Conservation (phyloP, 1,140 invertebrate species). For the Drosophila ercepeae region DNA sequence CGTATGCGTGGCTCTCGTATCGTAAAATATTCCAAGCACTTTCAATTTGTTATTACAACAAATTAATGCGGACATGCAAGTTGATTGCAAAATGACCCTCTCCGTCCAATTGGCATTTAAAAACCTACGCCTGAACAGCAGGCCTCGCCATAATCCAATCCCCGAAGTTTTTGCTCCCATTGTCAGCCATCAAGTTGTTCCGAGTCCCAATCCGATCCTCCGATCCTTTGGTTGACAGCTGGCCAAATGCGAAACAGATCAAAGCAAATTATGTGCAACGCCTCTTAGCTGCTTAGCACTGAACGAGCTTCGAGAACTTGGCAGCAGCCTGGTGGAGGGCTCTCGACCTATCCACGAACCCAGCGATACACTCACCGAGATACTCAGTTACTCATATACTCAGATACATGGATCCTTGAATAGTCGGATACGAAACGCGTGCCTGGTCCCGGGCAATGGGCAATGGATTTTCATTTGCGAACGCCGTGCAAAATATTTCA, state of each 20-base stretch:
- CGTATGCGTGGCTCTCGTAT: slow-evolving; percentile 14
- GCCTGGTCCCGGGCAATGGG: slow-evolving; percentile 37
- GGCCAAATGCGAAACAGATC: slow-evolving; percentile 78
- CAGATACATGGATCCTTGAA: slow-evolving; percentile 10
- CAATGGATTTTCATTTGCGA: slow-evolving; percentile 75
- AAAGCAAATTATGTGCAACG: slow-evolving; percentile 81
- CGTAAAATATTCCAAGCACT: slow-evolving; percentile 37
- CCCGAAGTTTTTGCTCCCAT: slow-evolving; percentile 36
- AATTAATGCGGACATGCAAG: slow-evolving; percentile 75
- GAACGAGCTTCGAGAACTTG: slow-evolving; percentile 33
- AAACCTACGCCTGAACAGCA: slow-evolving; percentile 70
- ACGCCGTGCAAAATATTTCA: slow-evolving; percentile 66
- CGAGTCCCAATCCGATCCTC: neutral
- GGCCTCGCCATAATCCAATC: slow-evolving; percentile 24
- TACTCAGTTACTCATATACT: slow-evolving; percentile 1
- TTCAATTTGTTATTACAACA: slow-evolving; percentile 78
- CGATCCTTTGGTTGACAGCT: slow-evolving; percentile 60
- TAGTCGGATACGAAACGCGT: slow-evolving; percentile 24
- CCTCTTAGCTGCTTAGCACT: slow-evolving; percentile 76
- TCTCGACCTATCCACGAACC: slow-evolving; percentile 46
- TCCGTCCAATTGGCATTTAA: slow-evolving; percentile 71
- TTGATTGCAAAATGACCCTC: slow-evolving; percentile 75
- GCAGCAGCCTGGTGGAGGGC: neutral
- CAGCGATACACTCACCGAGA: slow-evolving; percentile 24
- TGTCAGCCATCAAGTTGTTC: slow-evolving; percentile 37